Evolutionary conservation across 2,113 vertebrate species (phyloP).

Genomic region (Chaetodon auriga): DNA sequence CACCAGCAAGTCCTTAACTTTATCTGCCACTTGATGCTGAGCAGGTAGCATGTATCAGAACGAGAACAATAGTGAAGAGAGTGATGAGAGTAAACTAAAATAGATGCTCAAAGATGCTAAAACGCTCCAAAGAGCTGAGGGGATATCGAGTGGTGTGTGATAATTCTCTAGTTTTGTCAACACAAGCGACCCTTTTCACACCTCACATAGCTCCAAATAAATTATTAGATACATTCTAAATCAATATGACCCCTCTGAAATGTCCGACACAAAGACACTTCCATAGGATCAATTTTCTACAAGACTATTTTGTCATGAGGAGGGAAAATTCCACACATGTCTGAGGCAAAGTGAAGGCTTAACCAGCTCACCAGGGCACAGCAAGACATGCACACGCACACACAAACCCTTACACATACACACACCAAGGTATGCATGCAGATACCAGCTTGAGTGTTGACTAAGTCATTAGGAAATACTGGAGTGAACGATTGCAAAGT

Average conservation of each 20-base stretch:
- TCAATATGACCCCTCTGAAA: neutral
- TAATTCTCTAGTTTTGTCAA: neutral
- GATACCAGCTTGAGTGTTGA: slow-evolving; percentile 54
- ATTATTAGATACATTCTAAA: neutral
- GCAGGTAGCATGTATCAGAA: neutral
- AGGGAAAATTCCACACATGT: slow-evolving; percentile 68
- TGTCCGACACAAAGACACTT: slow-evolving; percentile 11
- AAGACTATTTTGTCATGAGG: slow-evolving; percentile 30
- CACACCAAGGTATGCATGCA: slow-evolving; percentile 38
- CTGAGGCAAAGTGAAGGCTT: slow-evolving; percentile 56
- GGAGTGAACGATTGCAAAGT: slow-evolving; percentile 20
- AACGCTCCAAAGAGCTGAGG: neutral
- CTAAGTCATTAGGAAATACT: slow-evolving; percentile 60
- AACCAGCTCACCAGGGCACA: slow-evolving; percentile 49
- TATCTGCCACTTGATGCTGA: neutral
- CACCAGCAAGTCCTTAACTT: no score
- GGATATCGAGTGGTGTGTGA: neutral
- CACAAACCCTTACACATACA: slow-evolving; percentile 6
- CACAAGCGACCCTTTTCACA: neutral
- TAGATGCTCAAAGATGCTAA: neutral
- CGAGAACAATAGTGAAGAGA: neutral
- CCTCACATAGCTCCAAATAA: neutral
- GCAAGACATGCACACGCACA: slow-evolving; percentile 44
- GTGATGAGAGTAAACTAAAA: neutral
- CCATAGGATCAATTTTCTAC: slow-evolving; percentile 15